Conservation (phyloP, 1,140 invertebrate species). For the Rhopalosiphum maidis region DNA sequence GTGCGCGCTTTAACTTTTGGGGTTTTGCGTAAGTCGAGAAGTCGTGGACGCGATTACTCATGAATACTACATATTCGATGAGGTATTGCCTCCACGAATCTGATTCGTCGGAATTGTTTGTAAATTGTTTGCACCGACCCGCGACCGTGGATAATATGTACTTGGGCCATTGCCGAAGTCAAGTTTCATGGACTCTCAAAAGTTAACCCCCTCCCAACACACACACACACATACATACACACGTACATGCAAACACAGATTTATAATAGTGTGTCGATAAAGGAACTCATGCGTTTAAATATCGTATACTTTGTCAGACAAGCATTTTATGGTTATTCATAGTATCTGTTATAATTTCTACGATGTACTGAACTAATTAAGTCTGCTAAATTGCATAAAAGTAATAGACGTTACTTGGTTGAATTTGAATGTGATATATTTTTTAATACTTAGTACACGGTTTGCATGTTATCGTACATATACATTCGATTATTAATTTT, state of each 20-base stretch:
- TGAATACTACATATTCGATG: not conserved
- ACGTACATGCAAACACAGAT: too few relatives aligned
- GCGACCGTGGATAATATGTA: not conserved
- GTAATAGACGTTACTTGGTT: not conserved
- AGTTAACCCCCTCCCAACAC: not conserved
- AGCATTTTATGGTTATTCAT: not conserved
- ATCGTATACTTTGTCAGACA: not conserved
- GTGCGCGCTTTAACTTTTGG: not conserved
- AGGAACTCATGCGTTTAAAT: not conserved
- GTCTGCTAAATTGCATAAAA: not conserved
- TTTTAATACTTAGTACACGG: not conserved
- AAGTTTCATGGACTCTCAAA: not conserved
- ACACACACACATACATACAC: not conserved
- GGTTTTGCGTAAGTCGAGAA: not conserved
- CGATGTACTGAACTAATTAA: not conserved
- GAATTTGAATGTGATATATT: not conserved
- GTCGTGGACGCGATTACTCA: not conserved
- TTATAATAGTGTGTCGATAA: not conserved
- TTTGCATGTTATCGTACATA: too few relatives aligned
- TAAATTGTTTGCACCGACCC: not conserved
- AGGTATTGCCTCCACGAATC: slow-evolving; percentile 19
- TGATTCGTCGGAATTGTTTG: slow-evolving; percentile 41
- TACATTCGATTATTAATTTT: not conserved
- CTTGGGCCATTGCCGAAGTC: not conserved
- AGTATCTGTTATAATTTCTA: not conserved